Evolutionary conservation across 2,888 invertebrate genomes (phyloP).

Genomic region (Nephrotoma appendiculata): DNA sequence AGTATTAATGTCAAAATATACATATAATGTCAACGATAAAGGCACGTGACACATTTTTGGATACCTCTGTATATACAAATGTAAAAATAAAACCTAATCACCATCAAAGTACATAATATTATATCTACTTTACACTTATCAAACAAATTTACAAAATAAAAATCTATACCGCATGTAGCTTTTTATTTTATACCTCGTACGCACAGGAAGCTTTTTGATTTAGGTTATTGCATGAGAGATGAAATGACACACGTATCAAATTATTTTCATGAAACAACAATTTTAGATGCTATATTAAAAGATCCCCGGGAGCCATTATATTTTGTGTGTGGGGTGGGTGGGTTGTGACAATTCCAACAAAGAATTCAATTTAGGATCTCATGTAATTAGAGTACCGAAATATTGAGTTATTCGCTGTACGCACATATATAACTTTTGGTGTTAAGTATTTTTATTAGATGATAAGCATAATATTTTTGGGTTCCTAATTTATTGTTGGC

Average conservation of each 20-base stretch:
- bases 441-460: neutral
- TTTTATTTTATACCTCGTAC: neutral
- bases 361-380: neutral
- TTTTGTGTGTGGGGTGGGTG: neutral
- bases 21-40: neutral
- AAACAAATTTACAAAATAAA: too few species aligned
- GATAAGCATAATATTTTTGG: neutral
- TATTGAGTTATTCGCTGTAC: neutral
- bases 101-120: neutral
- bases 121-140: too few species aligned
- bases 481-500: neutral
- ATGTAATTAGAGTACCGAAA: neutral
- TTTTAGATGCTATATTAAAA: neutral
- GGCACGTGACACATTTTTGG: neutral
- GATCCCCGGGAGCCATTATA: neutral
- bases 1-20: neutral
- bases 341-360: neutral
- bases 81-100: neutral
- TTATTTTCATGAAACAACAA: neutral
- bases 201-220: neutral
- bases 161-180: too few species aligned
- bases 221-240: neutral
- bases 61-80: neutral
- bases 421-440: too few species aligned
- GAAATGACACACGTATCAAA: neutral